Evolutionary conservation across 2,113 vertebrate species (phyloP).

Genomic region (Tragelaphus buxtoni): DNA sequence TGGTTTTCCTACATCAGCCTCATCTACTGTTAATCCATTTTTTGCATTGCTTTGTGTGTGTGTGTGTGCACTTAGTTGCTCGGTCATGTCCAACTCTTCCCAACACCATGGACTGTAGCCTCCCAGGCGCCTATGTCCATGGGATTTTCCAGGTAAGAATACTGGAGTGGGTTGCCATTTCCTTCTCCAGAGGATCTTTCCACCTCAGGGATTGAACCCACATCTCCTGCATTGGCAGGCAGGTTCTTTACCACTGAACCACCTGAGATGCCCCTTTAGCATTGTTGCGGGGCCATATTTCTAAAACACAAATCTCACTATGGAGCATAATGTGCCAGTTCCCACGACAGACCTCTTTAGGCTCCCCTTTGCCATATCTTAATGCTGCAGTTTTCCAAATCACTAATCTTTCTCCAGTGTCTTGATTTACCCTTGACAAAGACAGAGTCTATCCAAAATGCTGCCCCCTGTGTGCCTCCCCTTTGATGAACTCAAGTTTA

Average conservation of each 20-base stretch:
- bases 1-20: neutral
- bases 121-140: neutral
- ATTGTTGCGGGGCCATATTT: neutral
- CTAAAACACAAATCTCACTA: neutral
- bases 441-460: neutral
- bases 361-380: neutral
- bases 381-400: too few species aligned
- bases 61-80: neutral
- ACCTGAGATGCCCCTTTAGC: neutral
- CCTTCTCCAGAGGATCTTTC: neutral
- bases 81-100: neutral
- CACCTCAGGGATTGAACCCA: neutral
- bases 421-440: neutral
- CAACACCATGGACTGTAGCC: neutral
- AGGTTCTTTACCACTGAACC: neutral
- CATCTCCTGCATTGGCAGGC: neutral
- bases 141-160: neutral
- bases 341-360: neutral
- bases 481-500: neutral
- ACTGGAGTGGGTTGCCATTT: neutral
- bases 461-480: fast-evolving
- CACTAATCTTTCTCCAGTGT: neutral
- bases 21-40: neutral
- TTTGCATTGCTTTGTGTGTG: neutral
- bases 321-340: neutral